Percentiles rank a stretch among this genome's conserved stretches.
phyloP scores from a whole-genome alignment of 2,888 invertebrate genomes.

The Metallyticus violacea region DNA sequence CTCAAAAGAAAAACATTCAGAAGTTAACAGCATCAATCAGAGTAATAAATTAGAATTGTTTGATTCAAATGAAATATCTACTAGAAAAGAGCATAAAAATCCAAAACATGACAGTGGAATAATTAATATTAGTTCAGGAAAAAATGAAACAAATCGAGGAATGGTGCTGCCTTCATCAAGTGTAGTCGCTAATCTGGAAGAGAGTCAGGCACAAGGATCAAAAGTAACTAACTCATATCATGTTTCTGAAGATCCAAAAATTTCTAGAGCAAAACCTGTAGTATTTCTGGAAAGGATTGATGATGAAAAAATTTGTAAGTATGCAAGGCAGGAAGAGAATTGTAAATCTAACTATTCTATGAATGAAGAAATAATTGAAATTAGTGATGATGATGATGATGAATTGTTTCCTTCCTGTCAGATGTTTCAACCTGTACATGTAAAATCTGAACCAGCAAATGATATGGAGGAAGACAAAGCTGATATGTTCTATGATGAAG shows the following conservation, averaged over 20 bases:
- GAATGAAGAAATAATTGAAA: too few relatives aligned
- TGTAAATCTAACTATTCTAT: too few relatives aligned
- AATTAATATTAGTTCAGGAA: background rate
- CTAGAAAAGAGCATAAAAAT: background rate
- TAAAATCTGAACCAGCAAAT: slow-evolving; percentile 38
- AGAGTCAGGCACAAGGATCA: background rate
- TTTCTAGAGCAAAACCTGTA: background rate
- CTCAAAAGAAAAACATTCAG: background rate
- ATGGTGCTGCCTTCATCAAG: background rate
- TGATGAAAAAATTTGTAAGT: background rate
- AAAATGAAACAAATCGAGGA: background rate
- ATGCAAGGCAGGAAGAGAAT: too few relatives aligned
- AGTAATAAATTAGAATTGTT: background rate
- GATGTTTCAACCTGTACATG: slow-evolving; percentile 51
- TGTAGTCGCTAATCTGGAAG: background rate
- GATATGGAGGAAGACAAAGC: slow-evolving; percentile 39
- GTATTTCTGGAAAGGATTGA: background rate
- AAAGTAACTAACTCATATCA: background rate
- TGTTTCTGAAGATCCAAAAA: background rate
- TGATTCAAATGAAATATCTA: background rate
- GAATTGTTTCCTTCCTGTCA: slow-evolving; percentile 54
- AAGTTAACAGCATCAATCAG: background rate
- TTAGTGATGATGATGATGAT: slow-evolving; percentile 46
- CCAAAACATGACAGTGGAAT: background rate
- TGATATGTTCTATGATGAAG: slow-evolving; percentile 37